Conservation (phyloP, 2,797 vertebrate genomes). For the Ataeniobius toweri region DNA sequence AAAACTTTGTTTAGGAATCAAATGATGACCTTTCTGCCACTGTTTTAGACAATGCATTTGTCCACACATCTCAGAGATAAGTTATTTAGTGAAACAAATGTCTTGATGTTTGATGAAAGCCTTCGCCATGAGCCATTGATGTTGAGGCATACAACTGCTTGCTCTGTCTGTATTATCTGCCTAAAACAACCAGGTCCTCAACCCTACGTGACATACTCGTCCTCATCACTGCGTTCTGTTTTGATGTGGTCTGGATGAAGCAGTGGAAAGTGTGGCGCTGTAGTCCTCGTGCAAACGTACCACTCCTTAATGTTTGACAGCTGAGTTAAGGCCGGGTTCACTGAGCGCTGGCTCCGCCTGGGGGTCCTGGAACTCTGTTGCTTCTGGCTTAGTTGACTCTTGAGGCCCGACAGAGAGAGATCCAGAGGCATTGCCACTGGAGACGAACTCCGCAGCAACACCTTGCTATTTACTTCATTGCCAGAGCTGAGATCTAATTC, state of each 20-base stretch:
- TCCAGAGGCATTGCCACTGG: slow-evolving; percentile 72
- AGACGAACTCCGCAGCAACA: slow-evolving; percentile 69
- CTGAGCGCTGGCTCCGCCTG: slow-evolving; percentile 67
- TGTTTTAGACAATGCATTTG: slow-evolving; percentile 21
- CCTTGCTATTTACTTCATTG: slow-evolving; percentile 55
- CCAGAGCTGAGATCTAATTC: slow-evolving; percentile 44
- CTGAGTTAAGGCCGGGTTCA: slow-evolving; percentile 88
- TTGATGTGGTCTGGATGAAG: slow-evolving; percentile 78
- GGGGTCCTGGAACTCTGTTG: slow-evolving; percentile 61
- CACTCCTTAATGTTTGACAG: slow-evolving; percentile 98
- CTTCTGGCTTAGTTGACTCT: slow-evolving; percentile 67
- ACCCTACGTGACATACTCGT: slow-evolving; percentile 74
- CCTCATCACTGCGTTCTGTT: slow-evolving; percentile 74
- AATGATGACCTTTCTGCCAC: slow-evolving; percentile 17
- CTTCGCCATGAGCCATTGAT: slow-evolving; percentile 20
- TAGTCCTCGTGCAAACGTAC: slow-evolving; percentile 90
- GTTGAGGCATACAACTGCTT: slow-evolving; percentile 38
- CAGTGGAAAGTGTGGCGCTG: slow-evolving; percentile 66
- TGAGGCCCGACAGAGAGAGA: slow-evolving; percentile 74
- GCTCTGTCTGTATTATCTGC: slow-evolving; percentile 29
- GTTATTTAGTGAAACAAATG: slow-evolving; percentile 20
- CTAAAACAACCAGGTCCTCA: slow-evolving; percentile 5
- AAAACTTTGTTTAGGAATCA: slow-evolving; percentile 23
- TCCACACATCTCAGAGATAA: slow-evolving; percentile 23
- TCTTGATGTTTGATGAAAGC: slow-evolving; percentile 9